Base-by-base conservation (phyloP, 1,140 invertebrate genomes). In the Nephila pilipes region DNA sequence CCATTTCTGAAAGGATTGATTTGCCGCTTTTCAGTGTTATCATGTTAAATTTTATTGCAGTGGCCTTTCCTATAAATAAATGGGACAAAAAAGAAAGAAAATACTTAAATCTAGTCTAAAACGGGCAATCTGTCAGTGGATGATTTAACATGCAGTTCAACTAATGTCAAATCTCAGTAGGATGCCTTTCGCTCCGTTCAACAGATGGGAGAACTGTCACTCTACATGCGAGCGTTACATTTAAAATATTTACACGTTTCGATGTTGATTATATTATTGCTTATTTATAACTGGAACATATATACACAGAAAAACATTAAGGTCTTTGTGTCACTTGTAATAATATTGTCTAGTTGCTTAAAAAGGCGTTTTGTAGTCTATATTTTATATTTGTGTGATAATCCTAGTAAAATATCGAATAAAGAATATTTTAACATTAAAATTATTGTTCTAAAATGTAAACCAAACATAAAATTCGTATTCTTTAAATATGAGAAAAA, bases 101-200 rank as follows among this genome's bases (percentile, higher is more conserved):
- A 83, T 83, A 57, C 46, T 83, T 83, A 22, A 25, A 32, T 58
- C 85, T 60, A 20, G n/a, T 38, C n/a, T 55, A 85, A 57, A 85
- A 32, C 46, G 83, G 83, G 46, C 55, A 85, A 85, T 87, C 85
- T 87, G 85, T 87, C 85, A 87, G 85, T 60, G 22, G 57, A 60
- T 60, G 85, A 87, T 87, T 87, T 87, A 87, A 32, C 57, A 20
- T 36, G n/a, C 25, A 36, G 85, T 87, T 87, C 85, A 87, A 60
- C 85, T 87, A 22, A 87, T 87, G 85, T 87, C 85, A 87, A 87
- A 87, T 87, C 85, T 60, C 85, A 22, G 55, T 20, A 20, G 55
- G 85, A n/a, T 32, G 58, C 81, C 79, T 46, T 81, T 54, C 79
- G 32, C 25, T 38, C 20, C 25, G 85, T 60, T 54, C 69, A 75